phyloP scores from a whole-genome alignment of 2,797 vertebrate species.

The Champsocephalus esox region DNA sequence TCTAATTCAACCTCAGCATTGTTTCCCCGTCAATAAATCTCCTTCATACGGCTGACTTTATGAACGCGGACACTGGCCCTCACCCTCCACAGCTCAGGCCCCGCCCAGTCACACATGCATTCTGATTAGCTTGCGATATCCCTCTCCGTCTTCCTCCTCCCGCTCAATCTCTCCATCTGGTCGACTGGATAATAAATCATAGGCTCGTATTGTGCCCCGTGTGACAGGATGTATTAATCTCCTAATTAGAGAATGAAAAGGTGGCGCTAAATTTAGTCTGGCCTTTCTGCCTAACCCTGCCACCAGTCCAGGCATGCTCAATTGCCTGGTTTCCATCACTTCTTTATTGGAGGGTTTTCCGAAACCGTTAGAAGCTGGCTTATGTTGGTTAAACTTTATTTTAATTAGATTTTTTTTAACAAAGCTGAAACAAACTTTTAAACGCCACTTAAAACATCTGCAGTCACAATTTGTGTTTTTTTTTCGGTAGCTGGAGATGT shows the following conservation, averaged over 20 bases:
- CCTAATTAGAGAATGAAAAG: constrained; percentile 83
- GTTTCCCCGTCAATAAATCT: constrained; percentile 69
- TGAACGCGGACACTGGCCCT: constrained; percentile 39
- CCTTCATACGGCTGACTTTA: constrained; percentile 46
- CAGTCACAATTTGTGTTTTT: constrained; percentile 33
- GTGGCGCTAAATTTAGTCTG: constrained; percentile 84
- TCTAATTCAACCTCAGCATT: constrained; percentile 64
- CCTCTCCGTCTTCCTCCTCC: constrained; percentile 45
- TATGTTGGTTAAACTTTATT: constrained; percentile 28
- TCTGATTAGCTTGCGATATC: constrained; percentile 64
- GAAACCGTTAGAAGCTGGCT: constrained; percentile 9
- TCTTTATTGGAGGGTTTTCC: not conserved
- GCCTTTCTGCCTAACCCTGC: constrained; percentile 75
- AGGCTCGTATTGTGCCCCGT: constrained; percentile 75
- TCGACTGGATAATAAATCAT: constrained; percentile 78
- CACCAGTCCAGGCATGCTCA: constrained; percentile 55
- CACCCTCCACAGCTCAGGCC: constrained; percentile 22
- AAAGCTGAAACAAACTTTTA: constrained; percentile 26
- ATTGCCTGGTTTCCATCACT: constrained; percentile 28
- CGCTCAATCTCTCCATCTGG: constrained; percentile 76
- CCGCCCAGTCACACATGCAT: constrained; percentile 52
- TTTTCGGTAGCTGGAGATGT: constrained; percentile 38
- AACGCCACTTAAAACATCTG: constrained; percentile 65
- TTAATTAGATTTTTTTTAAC: constrained; percentile 29
- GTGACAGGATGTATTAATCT: constrained; percentile 84